These are phyloP conservation scores for Amphipoea oculea DNA, from an alignment of 2,888 invertebrate species.

Conservation along the genomic window DNA sequence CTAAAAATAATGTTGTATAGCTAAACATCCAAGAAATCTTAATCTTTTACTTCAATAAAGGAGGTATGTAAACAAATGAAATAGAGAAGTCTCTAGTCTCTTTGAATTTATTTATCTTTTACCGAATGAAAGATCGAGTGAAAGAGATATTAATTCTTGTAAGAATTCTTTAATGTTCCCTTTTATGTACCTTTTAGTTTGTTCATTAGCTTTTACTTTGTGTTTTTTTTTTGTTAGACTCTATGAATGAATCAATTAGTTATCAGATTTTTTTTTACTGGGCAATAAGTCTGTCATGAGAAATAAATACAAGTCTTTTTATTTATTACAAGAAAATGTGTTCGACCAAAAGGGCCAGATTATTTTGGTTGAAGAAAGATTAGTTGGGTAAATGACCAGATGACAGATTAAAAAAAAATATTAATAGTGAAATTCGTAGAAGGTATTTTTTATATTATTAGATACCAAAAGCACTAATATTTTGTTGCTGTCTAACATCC, in stretches of 20 bases:
- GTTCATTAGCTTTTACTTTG: constrained; percentile 9
- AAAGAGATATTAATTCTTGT: constrained; percentile 15
- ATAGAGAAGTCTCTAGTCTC: constrained; percentile 12
- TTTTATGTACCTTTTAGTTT: neutral
- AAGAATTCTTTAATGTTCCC: constrained; percentile 1
- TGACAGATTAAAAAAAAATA: neutral
- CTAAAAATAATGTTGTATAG: too few relatives aligned
- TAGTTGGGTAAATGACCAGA: neutral
- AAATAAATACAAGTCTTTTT: neutral
- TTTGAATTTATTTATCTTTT: constrained; percentile 36
- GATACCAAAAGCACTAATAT: neutral
- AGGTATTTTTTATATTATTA: neutral
- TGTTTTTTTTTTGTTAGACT: too few relatives aligned
- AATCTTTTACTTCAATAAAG: constrained; percentile 14
- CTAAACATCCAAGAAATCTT: neutral
- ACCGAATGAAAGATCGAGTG: constrained; percentile 20
- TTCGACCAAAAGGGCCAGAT: too few relatives aligned
- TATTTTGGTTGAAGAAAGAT: neutral
- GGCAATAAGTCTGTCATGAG: neutral
- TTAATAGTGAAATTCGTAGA: too few relatives aligned
- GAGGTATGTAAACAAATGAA: constrained; percentile 16
- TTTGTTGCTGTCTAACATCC: neutral
- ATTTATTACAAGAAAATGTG: neutral
- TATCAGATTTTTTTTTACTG: neutral
- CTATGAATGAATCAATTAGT: too few relatives aligned